Evolutionary conservation across 1,140 invertebrate species (phyloP).

Genomic region (Zophobas morio): DNA sequence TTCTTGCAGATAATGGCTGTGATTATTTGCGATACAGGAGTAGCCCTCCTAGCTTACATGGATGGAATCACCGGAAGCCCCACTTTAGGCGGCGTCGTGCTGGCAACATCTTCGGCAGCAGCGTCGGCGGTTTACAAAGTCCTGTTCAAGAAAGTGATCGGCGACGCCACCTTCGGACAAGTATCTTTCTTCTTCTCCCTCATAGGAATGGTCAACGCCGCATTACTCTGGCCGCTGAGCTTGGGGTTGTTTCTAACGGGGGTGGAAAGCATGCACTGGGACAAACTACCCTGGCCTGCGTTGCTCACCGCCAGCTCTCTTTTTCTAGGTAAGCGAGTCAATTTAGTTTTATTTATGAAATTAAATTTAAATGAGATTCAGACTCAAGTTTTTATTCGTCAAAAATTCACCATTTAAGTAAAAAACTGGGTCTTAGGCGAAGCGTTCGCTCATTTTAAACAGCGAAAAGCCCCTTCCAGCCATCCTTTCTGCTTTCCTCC

Average conservation of each 20-base stretch:
- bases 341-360: constrained; percentile 39
- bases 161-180: constrained; percentile 90
- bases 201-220: constrained; percentile 86
- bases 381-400: no score
- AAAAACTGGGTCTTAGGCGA: no score
- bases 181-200: constrained; percentile 90
- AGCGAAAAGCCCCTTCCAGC: no score
- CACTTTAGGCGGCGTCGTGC: constrained; percentile 91
- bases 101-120: constrained; percentile 89
- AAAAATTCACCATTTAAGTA: no score
- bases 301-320: constrained; percentile 83
- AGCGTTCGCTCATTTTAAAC: no score
- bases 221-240: constrained; percentile 89
- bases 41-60: constrained; percentile 95
- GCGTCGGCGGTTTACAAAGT: constrained; percentile 95
- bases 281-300: constrained; percentile 85
- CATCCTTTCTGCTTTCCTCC: no score
- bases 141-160: constrained; percentile 91
- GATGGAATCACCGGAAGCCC: constrained; percentile 92
- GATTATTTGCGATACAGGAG: constrained; percentile 94
- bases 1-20: constrained; percentile 90
- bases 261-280: constrained; percentile 84
- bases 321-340: constrained; percentile 76
- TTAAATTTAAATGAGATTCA: no score
- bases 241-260: constrained; percentile 88